Conservation (phyloP, 2,113 vertebrate species). For the Phrynocephalus versicolor region DNA sequence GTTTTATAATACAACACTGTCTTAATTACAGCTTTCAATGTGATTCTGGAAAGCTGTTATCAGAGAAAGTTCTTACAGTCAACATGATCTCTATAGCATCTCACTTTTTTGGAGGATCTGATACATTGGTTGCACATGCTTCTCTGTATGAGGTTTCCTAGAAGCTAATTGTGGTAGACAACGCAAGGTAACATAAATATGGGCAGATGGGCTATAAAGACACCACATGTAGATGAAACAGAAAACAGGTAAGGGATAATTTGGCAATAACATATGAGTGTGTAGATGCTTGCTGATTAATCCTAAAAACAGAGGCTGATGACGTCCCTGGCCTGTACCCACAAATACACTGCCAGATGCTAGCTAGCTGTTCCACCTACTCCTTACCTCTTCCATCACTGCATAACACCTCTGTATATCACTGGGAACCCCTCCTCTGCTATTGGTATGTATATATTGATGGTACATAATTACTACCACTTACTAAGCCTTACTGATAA, state of each 20-base stretch:
- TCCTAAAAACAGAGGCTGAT: too few relatives aligned
- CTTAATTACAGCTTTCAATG: constrained; percentile 29
- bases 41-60: neutral
- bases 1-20: constrained; percentile 39
- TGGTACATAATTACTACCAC: neutral
- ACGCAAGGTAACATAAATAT: neutral
- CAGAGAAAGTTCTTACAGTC: constrained; percentile 13
- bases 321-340: neutral
- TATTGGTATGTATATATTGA: neutral
- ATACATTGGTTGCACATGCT: constrained; percentile 1
- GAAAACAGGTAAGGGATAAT: neutral
- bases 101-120: neutral
- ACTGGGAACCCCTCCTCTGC: too few relatives aligned
- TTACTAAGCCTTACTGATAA: neutral
- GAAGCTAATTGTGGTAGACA: constrained; percentile 15
- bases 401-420: too few relatives aligned
- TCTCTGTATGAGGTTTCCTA: neutral
- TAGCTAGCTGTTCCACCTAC: neutral
- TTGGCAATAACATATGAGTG: neutral
- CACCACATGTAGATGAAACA: neutral
- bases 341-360: too few relatives aligned
- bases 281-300: too few relatives aligned
- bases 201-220: neutral
- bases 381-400: neutral
- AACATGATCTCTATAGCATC: neutral